These are phyloP conservation scores for Exaiptasia diaphana DNA, from an alignment of 64 coral and sea anemone species.

Conservation along the genomic window DNA sequence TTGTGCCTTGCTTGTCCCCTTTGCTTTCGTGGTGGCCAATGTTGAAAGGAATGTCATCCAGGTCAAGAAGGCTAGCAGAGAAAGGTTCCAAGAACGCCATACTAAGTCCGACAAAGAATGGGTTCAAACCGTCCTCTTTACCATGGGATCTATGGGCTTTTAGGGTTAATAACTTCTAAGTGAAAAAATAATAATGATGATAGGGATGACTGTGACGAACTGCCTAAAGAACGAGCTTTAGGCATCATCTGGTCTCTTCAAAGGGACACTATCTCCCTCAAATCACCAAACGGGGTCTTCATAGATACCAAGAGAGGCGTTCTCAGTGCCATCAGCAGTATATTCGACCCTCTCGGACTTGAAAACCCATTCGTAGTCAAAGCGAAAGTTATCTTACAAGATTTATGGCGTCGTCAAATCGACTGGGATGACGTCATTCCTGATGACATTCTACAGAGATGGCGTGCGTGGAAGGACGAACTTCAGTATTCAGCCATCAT, in stretches of 20 bases:
- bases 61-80: not conserved
- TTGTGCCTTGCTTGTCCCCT: constrained; percentile 13
- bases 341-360: constrained; percentile 38
- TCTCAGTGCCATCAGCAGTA: constrained; percentile 1
- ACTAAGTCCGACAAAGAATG: not conserved
- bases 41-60: not conserved
- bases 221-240: too few species aligned
- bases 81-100: not conserved
- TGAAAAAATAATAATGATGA: too few species aligned
- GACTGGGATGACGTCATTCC: constrained; percentile 45
- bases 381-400: constrained; percentile 49
- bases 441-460: not conserved
- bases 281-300: not conserved
- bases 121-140: not conserved
- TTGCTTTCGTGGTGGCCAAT: constrained; percentile 22
- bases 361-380: constrained; percentile 19
- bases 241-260: too few species aligned
- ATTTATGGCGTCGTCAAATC: not conserved
- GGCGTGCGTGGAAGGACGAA: constrained; percentile 7
- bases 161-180: too few species aligned
- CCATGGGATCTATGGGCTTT: not conserved
- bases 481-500: not conserved
- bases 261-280: not conserved
- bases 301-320: constrained; percentile 6
- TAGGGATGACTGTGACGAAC: too few species aligned